Base-by-base conservation (phyloP, 2,888 invertebrate genomes). In the Apoderus coryli region DNA sequence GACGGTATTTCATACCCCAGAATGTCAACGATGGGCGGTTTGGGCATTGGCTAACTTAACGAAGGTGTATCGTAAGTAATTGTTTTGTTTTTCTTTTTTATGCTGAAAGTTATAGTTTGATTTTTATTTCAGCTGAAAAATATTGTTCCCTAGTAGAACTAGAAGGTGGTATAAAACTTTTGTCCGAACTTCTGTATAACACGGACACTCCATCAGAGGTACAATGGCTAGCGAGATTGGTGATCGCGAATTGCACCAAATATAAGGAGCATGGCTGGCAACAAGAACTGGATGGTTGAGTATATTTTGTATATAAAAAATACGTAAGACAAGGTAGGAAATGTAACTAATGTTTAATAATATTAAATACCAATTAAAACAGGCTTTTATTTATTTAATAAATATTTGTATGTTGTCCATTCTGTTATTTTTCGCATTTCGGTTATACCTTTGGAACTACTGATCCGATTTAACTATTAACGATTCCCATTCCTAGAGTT, bases 41-140 rank as follows among this genome's bases (percentile, higher is more conserved):
- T 96, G 95, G 95, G 95, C 95, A 0, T 65, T 96, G 35, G 92
- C 93, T 27, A 96, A 96, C 62, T 71, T 96, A 37, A 96, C 95
- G 27, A 78, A 72, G 35, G 85, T 90, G 14, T 88, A 89, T 56
- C 82, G 88, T 84, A 59, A 76, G 82, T 77, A 29, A 13, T 22
- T n/a, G n/a, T n/a, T n/a, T 32, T 9, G 3, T 24, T 3, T 23
- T n/a, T 14, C 10, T 11, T 16, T 4, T 29, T 23, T 5, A 10
- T 13, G 4, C 10, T n/a, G n/a, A 13, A 14, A 27, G 7, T 10
- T 32, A 14, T 11, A n/a, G 22, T 24, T 16, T 6, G 13, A 24
- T 27, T 41, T 42, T 37, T 33, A 37, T 64, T 64, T 13, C 59
- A 92, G 90, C 90, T 22, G 76, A 76, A 34, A 93, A 92, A 61